Evolutionary conservation across 2,113 vertebrate genomes (phyloP), one percentile per base, ranked within the genome.

Genomic region (Mormyrus iriodes): DNA sequence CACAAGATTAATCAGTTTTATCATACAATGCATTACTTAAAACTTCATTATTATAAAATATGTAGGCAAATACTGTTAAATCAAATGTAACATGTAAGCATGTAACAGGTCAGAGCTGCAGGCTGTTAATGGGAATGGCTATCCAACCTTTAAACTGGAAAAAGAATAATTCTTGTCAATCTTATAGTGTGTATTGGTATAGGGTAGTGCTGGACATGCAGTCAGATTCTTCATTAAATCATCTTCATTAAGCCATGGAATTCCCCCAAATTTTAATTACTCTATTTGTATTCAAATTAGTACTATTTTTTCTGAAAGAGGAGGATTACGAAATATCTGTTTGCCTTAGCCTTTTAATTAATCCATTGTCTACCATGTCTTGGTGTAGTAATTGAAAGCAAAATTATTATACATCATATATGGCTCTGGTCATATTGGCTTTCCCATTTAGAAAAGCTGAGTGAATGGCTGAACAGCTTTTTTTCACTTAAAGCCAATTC

Each of bases 221-320:
- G 52, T n/a, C 76, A 44, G 21, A 39, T 44, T 79, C 79, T 51
- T 61, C 35, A 51, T 39, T 58, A 85, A 83, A 89, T 52, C 53
- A 44, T 79, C 49, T 84, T 89, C 48, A 84, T 58, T 55, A 49
- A 55, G 17, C 55, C 53, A 55, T 44, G 46, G 9, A 89, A 89
- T 86, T 27, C 76, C 88, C 84, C 87, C 52, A 90, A 39, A 89
- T 91, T 88, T 90, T 91, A 90, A 91, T 91, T 84, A 90, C 84
- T 89, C 90, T 86, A 88, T 91, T 91, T 89, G 39, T 90, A 89
- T 91, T 90, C 87, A 91, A 92, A 91, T 92, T 91, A 89, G 90
- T 90, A 86, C 65, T 53, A 85, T 89, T 88, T 52, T 88, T 42
- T 10, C 27, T 88, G 88, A 53, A 27, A 84, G 27, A 44, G 88